Evolutionary conservation across 2,888 invertebrate genomes (phyloP), one percentile per base, ranked within the genome.

Genomic region (Clostera curtula): DNA sequence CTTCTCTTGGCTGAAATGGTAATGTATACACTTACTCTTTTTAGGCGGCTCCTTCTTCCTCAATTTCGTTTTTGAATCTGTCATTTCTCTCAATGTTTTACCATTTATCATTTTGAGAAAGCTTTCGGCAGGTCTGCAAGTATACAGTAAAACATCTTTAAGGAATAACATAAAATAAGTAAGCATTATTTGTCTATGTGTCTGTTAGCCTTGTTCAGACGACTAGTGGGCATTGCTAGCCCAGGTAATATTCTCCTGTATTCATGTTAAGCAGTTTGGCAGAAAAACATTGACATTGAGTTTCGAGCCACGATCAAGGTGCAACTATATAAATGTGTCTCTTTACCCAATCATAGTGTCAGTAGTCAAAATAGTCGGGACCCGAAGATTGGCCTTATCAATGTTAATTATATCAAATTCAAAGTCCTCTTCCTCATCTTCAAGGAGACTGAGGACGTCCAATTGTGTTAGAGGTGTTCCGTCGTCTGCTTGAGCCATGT

Each of bases 381-480:
- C 55, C 29, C 59, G 53, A 35, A 80, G 28, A 16, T 69, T 44
- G 8, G 65, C 49, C 0, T 59, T 61, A 19, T 73, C 66, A 19
- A 83, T 82, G 31, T 83, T 83, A 5, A 82, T 43, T 12, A 83
- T 83, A 13, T 80, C 80, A 24, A 63, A 83, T 12, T 87, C 84
- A 24, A 87, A 68, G 16, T 90, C 76, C 1, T 84, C 59, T 1
- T 87, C 84, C 1, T 87, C 83, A 12, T 86, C 85, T 23, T 69
- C 61, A 7, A 79, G 40, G 2, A 76, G 41, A 4, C 62, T 41
- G 4, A 76, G 31, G 4, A 72, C 49, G 3, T 67, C 57, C 10
- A 55, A 31, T 27, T 61, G 52, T 1, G 47, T 10, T n/a, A 23
- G 9, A 3, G 34, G 21, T 3, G 31, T 3, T 3, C 18, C 16